phyloP scores from a whole-genome alignment of 2,888 invertebrate genomes.

The Creontiades dilutus region DNA sequence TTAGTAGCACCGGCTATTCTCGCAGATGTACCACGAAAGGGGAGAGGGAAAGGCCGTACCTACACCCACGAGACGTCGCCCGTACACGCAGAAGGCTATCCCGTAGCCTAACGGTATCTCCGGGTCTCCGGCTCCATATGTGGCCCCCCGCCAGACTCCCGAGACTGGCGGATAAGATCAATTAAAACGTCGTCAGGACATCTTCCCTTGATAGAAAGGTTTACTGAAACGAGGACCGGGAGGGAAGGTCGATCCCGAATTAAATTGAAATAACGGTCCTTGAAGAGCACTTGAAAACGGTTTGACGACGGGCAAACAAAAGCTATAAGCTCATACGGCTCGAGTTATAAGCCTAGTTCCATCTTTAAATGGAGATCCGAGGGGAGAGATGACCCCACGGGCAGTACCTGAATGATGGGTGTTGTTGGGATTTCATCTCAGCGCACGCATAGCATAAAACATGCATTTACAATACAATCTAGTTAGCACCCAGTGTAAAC shows the following conservation, averaged over 20 bases:
- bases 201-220: conserved; percentile 40
- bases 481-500: conserved; percentile 17
- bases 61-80: conserved; percentile 43
- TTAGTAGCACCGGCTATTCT: conserved; percentile 22
- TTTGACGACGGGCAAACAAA: conserved; percentile 57
- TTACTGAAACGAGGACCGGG: conserved; percentile 34
- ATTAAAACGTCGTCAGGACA: conserved; percentile 61
- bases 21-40: conserved; percentile 11
- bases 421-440: conserved; percentile 33
- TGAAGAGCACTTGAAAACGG: conserved; percentile 45
- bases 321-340: conserved; percentile 18
- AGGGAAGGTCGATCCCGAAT: conserved; percentile 12
- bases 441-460: conserved; percentile 17
- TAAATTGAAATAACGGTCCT: conserved; percentile 63
- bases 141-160: conserved; percentile 31
- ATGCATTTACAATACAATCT: conserved; percentile 42
- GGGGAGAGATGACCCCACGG: conserved; percentile 23
- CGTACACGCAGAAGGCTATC: conserved; percentile 24
- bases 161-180: conserved; percentile 37
- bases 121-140: conserved; percentile 35
- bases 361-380: conserved; percentile 19
- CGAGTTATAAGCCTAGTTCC: conserved; percentile 22
- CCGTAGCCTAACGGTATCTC: conserved; percentile 54
- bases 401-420: conserved; percentile 20
- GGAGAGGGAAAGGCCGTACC: conserved; percentile 1